Evolutionary conservation across 2,797 vertebrate species (phyloP).

Genomic region (Anguilla pacifica): DNA sequence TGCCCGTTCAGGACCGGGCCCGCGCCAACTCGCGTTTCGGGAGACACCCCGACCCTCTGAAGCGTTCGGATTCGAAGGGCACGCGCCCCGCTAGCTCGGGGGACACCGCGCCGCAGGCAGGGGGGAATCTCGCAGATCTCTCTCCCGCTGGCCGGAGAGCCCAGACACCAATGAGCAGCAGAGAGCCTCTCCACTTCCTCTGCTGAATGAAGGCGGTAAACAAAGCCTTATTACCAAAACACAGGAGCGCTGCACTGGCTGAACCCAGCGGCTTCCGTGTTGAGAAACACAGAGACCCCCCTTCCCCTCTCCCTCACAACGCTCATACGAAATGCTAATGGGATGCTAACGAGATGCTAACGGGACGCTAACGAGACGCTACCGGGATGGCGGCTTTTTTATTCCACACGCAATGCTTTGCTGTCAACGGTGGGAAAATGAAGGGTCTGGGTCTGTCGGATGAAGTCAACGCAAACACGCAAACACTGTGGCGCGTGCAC

Average conservation of each 20-base stretch:
- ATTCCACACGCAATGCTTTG: neutral
- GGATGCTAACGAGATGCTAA: neutral
- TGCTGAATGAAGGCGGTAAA: neutral
- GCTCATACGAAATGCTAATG: neutral
- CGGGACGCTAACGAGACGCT: neutral
- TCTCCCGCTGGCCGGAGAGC: neutral
- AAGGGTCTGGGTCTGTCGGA: neutral
- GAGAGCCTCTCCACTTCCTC: neutral
- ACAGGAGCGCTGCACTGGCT: neutral
- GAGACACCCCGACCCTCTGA: neutral
- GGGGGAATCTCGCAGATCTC: neutral
- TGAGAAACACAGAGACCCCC: neutral
- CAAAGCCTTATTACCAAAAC: neutral
- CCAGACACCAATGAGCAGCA: neutral
- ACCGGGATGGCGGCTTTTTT: neutral
- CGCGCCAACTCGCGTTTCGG: neutral
- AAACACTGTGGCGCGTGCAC: neutral
- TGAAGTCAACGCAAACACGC: neutral
- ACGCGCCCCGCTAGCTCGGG: neutral
- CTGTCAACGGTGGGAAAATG: neutral
- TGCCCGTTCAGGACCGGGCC: neutral
- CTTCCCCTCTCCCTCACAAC: neutral
- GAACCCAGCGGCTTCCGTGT: neutral
- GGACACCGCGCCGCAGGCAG: neutral
- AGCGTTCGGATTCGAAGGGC: neutral